phyloP scores from a whole-genome alignment of 1,140 invertebrate species.

The Drosophila pruinosa region DNA sequence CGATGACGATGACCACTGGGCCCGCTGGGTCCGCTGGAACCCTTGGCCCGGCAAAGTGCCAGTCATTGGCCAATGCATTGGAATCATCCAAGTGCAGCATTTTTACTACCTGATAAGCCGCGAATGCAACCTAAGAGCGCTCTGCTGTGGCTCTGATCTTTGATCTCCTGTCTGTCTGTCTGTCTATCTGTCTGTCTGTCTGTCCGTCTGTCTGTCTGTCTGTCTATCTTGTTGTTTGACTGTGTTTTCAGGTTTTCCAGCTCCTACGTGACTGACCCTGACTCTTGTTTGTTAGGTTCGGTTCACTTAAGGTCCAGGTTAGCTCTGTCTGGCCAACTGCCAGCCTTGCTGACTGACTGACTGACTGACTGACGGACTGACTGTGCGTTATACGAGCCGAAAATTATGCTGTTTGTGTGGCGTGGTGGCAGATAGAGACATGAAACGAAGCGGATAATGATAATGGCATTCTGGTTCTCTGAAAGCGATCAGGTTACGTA shows the following conservation, averaged over 20 bases:
- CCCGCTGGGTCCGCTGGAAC: neutral
- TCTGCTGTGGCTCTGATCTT: conserved; percentile 50
- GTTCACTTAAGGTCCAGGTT: neutral
- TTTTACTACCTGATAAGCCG: conserved; percentile 74
- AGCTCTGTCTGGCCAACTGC: neutral
- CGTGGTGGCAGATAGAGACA: conserved; percentile 68
- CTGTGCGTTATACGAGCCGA: conserved; percentile 65
- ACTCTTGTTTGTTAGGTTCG: neutral
- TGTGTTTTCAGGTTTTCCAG: conserved; percentile 18
- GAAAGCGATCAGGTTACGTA: conserved; percentile 69
- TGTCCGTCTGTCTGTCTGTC: no score
- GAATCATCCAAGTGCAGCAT: conserved; percentile 70
- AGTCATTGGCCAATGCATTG: conserved; percentile 15
- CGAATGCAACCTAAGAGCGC: conserved; percentile 34
- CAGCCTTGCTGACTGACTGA: conserved; percentile 8
- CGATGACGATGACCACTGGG: conserved; percentile 35
- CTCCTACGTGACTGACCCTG: conserved; percentile 61
- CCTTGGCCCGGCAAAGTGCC: neutral
- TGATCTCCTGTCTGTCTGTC: conserved; percentile 7
- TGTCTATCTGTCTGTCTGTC: conserved; percentile 31
- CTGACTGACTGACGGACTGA: conserved; percentile 11
- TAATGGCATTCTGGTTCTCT: conserved; percentile 73
- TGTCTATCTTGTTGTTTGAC: conserved; percentile 4
- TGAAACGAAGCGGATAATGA: conserved; percentile 75
- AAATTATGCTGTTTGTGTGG: conserved; percentile 59